Conservation (phyloP, 64 coral and sea anemone species). For the Dendrophyllia cribrosa region DNA sequence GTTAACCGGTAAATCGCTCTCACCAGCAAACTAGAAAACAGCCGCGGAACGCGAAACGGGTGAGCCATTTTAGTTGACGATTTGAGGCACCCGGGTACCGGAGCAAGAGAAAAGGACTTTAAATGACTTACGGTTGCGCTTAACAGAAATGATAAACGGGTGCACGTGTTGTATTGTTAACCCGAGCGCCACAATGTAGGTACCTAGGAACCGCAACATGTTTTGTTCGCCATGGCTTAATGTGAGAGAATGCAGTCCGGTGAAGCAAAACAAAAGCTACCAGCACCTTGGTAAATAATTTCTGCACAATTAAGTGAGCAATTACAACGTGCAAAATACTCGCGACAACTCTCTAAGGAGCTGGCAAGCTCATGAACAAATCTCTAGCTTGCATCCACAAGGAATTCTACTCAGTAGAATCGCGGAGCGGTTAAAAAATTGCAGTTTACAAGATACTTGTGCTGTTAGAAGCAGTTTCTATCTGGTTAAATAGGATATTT, state of each 20-base stretch:
- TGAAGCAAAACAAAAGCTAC: constrained; percentile 31
- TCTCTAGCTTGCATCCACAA: neutral
- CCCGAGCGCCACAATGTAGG: neutral
- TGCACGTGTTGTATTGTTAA: constrained; percentile 48
- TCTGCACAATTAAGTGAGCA: constrained; percentile 50
- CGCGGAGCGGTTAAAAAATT: too few relatives aligned
- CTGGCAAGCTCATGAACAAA: neutral
- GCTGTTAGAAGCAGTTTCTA: neutral
- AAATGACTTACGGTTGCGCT: constrained; percentile 45
- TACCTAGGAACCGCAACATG: neutral
- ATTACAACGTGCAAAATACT: neutral
- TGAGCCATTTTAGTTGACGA: constrained; percentile 44
- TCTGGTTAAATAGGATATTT: neutral
- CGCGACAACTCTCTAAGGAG: neutral
- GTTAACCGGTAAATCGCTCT: constrained; percentile 8
- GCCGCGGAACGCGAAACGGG: constrained; percentile 16
- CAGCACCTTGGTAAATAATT: constrained; percentile 21
- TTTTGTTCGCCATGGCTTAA: constrained; percentile 20
- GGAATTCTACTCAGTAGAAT: too few relatives aligned
- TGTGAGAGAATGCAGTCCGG: constrained; percentile 36
- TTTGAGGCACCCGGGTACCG: constrained; percentile 46
- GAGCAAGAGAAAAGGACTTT: constrained; percentile 5
- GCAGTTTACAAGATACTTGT: too few relatives aligned
- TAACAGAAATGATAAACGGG: constrained; percentile 9
- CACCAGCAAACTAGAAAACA: constrained; percentile 27